Conservation (phyloP, 2,113 vertebrate genomes). For the Steatornis caripensis region DNA sequence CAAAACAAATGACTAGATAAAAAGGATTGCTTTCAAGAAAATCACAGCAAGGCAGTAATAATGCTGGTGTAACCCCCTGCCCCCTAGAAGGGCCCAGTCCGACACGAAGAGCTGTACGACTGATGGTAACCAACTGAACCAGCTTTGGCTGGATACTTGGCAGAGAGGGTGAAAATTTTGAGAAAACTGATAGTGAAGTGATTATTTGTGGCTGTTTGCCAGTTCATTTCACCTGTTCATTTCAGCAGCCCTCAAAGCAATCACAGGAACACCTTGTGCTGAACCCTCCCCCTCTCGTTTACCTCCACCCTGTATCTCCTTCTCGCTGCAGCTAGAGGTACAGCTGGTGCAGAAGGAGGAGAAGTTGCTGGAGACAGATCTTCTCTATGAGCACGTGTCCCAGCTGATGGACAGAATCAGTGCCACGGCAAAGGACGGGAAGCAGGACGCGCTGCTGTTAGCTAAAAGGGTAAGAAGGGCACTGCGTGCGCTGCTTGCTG, state of each 20-base stretch:
- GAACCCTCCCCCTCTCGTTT: neutral
- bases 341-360: conserved; percentile 80
- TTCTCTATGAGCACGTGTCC: conserved; percentile 82
- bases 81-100: neutral
- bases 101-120: fast-evolving
- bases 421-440: conserved; percentile 64
- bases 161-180: neutral
- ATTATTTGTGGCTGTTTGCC: neutral
- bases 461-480: conserved; percentile 79
- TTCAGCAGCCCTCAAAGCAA: neutral
- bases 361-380: conserved; percentile 81
- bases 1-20: neutral
- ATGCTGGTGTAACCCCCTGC: neutral
- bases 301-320: neutral
- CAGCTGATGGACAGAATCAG: conserved; percentile 70
- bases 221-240: too few species aligned
- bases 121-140: neutral
- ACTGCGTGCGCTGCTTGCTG: neutral
- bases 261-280: neutral
- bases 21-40: neutral
- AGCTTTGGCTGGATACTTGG: too few species aligned
- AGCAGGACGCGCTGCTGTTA: conserved; percentile 73
- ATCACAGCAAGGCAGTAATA: neutral
- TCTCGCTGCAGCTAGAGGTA: conserved; percentile 78
- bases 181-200: neutral